Evolutionary conservation across 2,797 vertebrate genomes (phyloP), one percentile per base, ranked within the genome.

Genomic region (Morelia viridis): DNA sequence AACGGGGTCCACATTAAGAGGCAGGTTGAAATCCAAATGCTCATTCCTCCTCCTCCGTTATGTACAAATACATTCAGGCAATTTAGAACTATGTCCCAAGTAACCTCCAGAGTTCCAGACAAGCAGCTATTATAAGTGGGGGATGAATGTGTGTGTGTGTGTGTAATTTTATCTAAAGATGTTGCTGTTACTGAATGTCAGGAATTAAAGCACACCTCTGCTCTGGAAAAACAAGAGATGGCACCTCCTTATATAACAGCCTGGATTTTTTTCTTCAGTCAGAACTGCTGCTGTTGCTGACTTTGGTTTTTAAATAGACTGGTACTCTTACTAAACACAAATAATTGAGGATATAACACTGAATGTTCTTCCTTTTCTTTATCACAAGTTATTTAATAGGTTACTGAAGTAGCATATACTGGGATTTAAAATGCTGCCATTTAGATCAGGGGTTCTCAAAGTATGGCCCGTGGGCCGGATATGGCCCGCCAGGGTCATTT

Each of bases 251-350:
- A 93, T 91, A 31, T 4, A 93, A 92, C 64, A 50, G 85, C 57
- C 24, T n/a, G 56, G 64, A 94, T 68, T 76, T 94, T 68, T 0
- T 61, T 58, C 87, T 91, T 84, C 92, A 92, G 85, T 93, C 88
- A 90, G 85, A 87, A 57, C 87, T 93, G 88, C 68, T 93, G 92
- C 60, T 93, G 92, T 60, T 87, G 90, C 85, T 94, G 94, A 93
- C 91, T 96, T 95, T 89, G 90, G 92, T 93, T 64, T 93, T 95
- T 93, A 93, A 96, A 96, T 65, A 95, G 92, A 76, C 94, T 87
- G 91, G 50, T 61, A 87, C 41, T 85, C 76, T 53, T 64, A 87
- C 68, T 88, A 94, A 94, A 87, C 9, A 61, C 92, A 83, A 35
- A 90, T n/a, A 35, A 26, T 0, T 15, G 50, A 91, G 62, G 86